phyloP scores from a whole-genome alignment of 1,140 invertebrate genomes.

The Melitaea cinxia region DNA sequence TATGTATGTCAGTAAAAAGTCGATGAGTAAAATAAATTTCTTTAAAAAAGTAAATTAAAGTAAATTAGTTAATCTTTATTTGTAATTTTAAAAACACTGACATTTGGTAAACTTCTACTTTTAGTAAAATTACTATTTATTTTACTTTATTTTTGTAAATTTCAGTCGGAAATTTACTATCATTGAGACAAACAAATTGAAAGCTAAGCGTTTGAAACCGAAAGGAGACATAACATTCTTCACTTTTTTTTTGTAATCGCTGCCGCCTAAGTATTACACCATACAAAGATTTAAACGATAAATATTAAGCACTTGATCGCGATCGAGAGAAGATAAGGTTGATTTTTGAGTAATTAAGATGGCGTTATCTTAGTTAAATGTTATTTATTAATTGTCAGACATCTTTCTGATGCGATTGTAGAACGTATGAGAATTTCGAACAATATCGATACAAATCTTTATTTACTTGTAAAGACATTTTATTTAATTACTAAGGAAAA shows the following conservation, averaged over 20 bases:
- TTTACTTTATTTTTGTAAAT: no score
- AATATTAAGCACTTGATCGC: slow-evolving; percentile 38
- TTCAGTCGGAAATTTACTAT: no score
- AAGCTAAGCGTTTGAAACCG: no score
- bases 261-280: slow-evolving; percentile 26
- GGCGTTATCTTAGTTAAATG: slow-evolving; percentile 13
- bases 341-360: slow-evolving; percentile 55
- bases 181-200: no score
- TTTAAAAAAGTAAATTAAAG: no score
- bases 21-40: no score
- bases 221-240: neutral
- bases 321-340: slow-evolving; percentile 48
- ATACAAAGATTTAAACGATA: slow-evolving; percentile 31
- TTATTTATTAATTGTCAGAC: slow-evolving; percentile 9
- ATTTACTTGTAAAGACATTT: neutral
- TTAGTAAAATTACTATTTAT: no score
- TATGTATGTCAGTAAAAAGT: no score
- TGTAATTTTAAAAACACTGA: no score
- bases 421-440: neutral
- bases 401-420: neutral
- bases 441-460: no score
- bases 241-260: slow-evolving; percentile 30
- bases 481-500: neutral
- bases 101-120: no score
- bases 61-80: no score